Base-by-base conservation (phyloP, 1,140 invertebrate genomes). In the Centruroides vittatus region DNA sequence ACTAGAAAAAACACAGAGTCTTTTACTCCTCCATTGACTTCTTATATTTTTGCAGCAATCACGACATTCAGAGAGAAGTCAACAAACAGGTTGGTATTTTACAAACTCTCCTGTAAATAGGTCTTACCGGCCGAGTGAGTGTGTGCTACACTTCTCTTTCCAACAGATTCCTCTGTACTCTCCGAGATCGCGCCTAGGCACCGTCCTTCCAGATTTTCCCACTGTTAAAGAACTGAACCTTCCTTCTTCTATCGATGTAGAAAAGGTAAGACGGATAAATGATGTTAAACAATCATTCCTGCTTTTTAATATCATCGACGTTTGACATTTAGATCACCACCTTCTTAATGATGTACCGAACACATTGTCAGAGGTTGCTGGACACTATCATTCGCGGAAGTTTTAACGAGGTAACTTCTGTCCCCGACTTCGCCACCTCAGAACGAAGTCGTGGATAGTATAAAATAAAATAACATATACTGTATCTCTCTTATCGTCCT, bases 271-370 rank as follows among this genome's bases (percentile, higher is more conserved):
- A 34, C 9, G 50, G 35, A 12, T 23, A 10, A 3, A 35, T 55
- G 56, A 35, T 52, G 23, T 23, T 23, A 23, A 23, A 23, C 23
- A 23, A 23, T 23, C 23, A 23, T 23, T 60, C 11, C 36, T 48
- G 3, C 36, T 12, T 35, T n/a, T 61, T 9, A 36, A 35, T 36
- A 60, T 58, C 23, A n/a, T 41, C 41, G 35, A 23, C 34, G 48
- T 49, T 57, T 62, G 55, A 13, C 34, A 48, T 62, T 48, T 47
- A 78, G 73, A 73, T 78, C 36, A 61, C 70, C 3, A 78, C 77
- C 5, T 80, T 80, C 66, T 67, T 79, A 13, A 74, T 78, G 72
- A 80, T 80, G 78, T 80, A 80, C 65, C 66, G 77, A 52, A 75
- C 78, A 4, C 79, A 80, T 63, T 80, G 78, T 65, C 78, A 80